Conservation (phyloP, 2,888 invertebrate species). For the Falcaria lacertinaria region DNA sequence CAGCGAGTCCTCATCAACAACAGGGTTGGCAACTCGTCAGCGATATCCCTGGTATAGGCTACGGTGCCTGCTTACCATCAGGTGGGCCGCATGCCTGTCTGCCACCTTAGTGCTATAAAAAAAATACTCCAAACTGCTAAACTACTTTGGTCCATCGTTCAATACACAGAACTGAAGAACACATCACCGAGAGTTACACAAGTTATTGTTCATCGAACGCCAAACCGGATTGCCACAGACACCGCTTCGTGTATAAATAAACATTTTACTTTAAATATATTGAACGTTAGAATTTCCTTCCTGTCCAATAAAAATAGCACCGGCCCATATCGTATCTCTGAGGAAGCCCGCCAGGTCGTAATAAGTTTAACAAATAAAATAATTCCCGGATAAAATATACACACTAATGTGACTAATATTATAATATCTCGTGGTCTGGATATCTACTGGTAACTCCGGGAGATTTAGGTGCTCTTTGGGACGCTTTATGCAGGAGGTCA, state of each 20-base stretch:
- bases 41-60: too few relatives aligned
- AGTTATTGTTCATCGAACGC: constrained; percentile 14
- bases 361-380: constrained; percentile 77
- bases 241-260: constrained; percentile 49
- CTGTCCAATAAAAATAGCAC: constrained; percentile 75
- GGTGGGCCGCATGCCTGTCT: neutral
- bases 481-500: constrained; percentile 31
- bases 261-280: constrained; percentile 65
- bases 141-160: too few relatives aligned
- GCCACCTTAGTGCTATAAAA: too few relatives aligned
- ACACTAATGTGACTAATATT: constrained; percentile 78
- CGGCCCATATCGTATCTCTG: constrained; percentile 62
- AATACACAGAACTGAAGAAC: neutral
- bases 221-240: constrained; percentile 37
- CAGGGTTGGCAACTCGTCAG: too few relatives aligned
- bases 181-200: neutral
- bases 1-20: too few relatives aligned
- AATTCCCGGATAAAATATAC: constrained; percentile 72
- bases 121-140: neutral
- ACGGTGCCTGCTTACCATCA: too few relatives aligned
- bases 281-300: constrained; percentile 75
- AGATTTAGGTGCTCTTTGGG: constrained; percentile 67
- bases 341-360: constrained; percentile 67
- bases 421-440: constrained; percentile 72
- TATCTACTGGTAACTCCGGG: constrained; percentile 70